A percentile compares a stretch with the other conserved stretches of the same genome.
phyloP scores from a whole-genome alignment of 2,797 vertebrate species.

The Liparis tanakae region DNA sequence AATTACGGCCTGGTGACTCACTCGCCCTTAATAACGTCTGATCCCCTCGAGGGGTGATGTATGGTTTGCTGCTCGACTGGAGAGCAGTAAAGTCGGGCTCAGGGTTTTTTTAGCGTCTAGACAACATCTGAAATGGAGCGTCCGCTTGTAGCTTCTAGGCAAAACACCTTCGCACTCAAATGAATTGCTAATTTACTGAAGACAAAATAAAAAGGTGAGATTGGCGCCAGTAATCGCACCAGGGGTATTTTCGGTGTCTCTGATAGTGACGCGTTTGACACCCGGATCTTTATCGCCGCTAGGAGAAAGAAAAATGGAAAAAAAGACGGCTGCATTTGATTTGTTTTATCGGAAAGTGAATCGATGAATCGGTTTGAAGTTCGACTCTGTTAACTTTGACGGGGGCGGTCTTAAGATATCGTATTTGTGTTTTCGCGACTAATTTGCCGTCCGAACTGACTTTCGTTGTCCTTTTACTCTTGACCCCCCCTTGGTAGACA shows the following conservation, averaged over 20 bases:
- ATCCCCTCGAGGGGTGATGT: conserved; percentile 37
- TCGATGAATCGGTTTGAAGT: neutral
- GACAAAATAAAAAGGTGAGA: neutral
- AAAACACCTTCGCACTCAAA: neutral
- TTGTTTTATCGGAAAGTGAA: neutral
- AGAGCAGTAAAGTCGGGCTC: conserved; percentile 10
- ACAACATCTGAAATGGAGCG: conserved; percentile 6
- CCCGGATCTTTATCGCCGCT: neutral
- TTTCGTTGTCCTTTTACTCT: conserved; percentile 66
- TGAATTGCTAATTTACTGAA: neutral
- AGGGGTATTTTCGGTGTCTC: conserved; percentile 8
- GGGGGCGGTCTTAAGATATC: neutral
- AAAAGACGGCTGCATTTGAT: neutral
- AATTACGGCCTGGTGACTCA: conserved; percentile 42
- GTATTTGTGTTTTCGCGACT: conserved; percentile 42
- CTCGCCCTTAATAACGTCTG: conserved; percentile 27
- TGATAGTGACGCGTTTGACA: conserved; percentile 7
- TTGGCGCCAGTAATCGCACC: conserved; percentile 10
- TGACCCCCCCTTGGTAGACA: conserved; percentile 59
- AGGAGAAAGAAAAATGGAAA: neutral
- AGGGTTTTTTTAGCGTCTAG: conserved; percentile 15
- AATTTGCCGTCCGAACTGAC: conserved; percentile 52
- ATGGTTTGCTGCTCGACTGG: conserved; percentile 24
- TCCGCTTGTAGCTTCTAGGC: neutral
- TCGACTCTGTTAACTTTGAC: conserved; percentile 6